Evolutionary conservation across 2,113 vertebrate genomes (phyloP).

Genomic region (Tapirus terrestris): DNA sequence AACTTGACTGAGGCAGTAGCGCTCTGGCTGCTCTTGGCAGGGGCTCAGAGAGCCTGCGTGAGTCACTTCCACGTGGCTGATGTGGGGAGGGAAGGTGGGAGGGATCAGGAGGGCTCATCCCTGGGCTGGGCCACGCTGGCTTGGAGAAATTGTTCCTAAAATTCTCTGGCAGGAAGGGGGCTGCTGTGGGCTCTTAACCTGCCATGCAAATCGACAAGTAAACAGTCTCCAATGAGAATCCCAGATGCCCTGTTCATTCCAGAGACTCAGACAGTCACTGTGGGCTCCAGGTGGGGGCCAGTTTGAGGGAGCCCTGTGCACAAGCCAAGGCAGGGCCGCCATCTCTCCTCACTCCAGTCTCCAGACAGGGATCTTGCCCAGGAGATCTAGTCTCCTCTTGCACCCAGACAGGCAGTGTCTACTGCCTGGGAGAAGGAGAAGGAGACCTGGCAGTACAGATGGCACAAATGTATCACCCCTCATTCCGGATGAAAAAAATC

Average conservation of each 20-base stretch:
- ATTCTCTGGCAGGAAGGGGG: conserved; percentile 76
- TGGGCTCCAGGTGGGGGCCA: background rate
- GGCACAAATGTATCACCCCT: background rate
- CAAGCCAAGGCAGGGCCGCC: background rate
- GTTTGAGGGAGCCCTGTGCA: background rate
- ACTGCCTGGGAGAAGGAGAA: background rate
- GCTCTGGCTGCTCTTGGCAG: conserved; percentile 16
- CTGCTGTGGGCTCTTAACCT: conserved; percentile 52
- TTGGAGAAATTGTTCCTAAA: conserved; percentile 77
- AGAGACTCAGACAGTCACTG: background rate
- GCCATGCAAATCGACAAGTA: conserved; percentile 60
- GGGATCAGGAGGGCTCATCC: background rate
- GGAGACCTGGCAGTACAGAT: background rate
- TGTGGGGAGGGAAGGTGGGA: background rate
- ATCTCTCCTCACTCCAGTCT: background rate
- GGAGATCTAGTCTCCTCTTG: background rate
- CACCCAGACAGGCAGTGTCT: background rate
- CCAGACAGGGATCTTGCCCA: background rate
- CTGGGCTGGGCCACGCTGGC: conserved; percentile 64
- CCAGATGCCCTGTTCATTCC: conserved; percentile 62
- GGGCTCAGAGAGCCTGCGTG: background rate
- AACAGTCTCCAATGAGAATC: conserved; percentile 75
- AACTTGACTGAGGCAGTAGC: background rate
- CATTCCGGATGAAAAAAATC: background rate
- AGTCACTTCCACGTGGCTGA: conserved; percentile 77